Conservation (phyloP, 2,113 vertebrate species). For the Brachyistius frenatus region DNA sequence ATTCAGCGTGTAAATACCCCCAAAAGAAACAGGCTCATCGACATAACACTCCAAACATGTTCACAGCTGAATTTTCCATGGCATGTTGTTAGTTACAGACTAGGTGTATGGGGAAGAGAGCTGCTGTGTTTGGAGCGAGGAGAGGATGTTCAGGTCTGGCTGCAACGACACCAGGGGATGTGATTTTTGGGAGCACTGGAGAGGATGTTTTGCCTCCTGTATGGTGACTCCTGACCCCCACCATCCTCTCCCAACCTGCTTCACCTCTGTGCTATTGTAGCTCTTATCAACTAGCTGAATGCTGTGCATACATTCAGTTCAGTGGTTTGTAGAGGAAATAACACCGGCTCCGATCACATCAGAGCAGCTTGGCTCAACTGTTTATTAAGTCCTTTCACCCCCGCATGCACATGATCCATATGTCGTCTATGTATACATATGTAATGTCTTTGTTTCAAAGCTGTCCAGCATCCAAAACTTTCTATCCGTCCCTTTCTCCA, state of each 20-base stretch:
- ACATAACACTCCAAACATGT: conserved; percentile 38
- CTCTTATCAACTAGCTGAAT: conserved; percentile 59
- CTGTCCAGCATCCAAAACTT: neutral
- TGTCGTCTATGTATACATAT: neutral
- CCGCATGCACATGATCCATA: neutral
- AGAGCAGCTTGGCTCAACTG: conserved; percentile 21
- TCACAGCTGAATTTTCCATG: conserved; percentile 20
- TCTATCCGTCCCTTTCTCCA: conserved; percentile 2
- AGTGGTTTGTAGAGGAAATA: conserved; percentile 37
- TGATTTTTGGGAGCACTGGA: conserved; percentile 67
- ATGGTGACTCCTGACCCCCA: conserved; percentile 77
- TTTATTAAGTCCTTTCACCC: conserved; percentile 14
- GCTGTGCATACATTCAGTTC: conserved; percentile 47
- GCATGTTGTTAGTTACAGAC: conserved; percentile 25
- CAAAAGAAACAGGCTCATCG: conserved; percentile 24
- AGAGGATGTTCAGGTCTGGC: conserved; percentile 77
- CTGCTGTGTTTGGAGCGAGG: conserved; percentile 67
- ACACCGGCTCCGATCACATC: conserved; percentile 18
- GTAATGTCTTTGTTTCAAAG: neutral
- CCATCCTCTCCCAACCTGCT: conserved; percentile 75
- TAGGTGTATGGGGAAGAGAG: conserved; percentile 61
- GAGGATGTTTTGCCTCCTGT: conserved; percentile 84
- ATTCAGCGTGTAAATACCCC: neutral
- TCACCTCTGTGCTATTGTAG: conserved; percentile 69
- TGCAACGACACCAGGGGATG: conserved; percentile 63